Evolutionary conservation across 1,140 invertebrate species (phyloP).

Genomic region (Drosophila ambigua): DNA sequence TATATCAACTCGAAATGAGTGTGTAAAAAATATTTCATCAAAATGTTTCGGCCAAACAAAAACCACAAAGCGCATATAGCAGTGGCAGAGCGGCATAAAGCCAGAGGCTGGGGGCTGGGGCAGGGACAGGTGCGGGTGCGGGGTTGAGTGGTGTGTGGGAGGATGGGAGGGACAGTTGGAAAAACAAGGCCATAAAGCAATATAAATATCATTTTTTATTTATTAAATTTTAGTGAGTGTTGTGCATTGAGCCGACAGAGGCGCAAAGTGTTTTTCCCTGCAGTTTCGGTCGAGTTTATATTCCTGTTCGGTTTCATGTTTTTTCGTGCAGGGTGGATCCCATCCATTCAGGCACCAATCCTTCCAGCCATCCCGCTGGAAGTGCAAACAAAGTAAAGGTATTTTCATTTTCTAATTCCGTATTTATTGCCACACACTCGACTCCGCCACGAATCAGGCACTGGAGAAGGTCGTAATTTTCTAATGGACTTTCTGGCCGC

Average conservation of each 20-base stretch:
- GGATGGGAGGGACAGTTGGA: constrained; percentile 20
- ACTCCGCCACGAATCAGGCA: background rate
- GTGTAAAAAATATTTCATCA: constrained; percentile 77
- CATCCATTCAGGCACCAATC: background rate
- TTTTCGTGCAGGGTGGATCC: constrained; percentile 2
- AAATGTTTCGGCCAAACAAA: constrained; percentile 63
- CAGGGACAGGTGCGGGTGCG: background rate
- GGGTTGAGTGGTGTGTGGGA: background rate
- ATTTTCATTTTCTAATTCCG: constrained; percentile 54
- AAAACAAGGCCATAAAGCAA: constrained; percentile 70
- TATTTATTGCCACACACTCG: constrained; percentile 50
- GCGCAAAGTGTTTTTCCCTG: constrained; percentile 59
- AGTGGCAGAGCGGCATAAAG: constrained; percentile 12
- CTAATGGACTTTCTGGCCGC: constrained; percentile 70
- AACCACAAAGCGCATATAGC: constrained; percentile 66
- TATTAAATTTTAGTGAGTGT: constrained; percentile 81
- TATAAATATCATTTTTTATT: constrained; percentile 81
- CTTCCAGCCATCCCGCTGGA: background rate
- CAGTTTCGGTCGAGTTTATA: constrained; percentile 28
- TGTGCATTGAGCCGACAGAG: constrained; percentile 73
- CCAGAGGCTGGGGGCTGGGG: background rate
- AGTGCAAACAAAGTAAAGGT: constrained; percentile 41
- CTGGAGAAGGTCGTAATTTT: constrained; percentile 45
- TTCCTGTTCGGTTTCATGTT: constrained; percentile 7
- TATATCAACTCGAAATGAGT: constrained; percentile 60